Conservation (phyloP, 2,888 invertebrate species). For the Harmothoe impar region DNA sequence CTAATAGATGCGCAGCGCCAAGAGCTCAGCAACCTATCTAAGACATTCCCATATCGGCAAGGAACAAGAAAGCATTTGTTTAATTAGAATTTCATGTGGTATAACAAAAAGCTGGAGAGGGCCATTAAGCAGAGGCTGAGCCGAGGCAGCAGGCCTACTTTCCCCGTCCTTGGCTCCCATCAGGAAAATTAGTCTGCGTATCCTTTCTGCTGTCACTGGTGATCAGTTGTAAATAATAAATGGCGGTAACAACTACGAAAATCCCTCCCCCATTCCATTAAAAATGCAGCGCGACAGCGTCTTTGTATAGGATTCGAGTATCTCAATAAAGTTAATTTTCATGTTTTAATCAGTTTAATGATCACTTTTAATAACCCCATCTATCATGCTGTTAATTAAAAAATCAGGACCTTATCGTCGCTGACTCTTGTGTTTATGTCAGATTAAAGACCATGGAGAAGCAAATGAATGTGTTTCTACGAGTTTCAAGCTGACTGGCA, state of each 20-base stretch:
- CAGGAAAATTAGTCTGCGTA: constrained; percentile 53
- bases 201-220: constrained; percentile 56
- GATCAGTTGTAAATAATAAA: constrained; percentile 60
- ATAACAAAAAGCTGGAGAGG: constrained; percentile 55
- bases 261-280: constrained; percentile 48
- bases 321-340: constrained; percentile 63
- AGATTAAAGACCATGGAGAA: constrained; percentile 45
- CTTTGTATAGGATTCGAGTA: constrained; percentile 59
- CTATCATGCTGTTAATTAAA: constrained; percentile 61
- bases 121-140: constrained; percentile 49
- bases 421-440: constrained; percentile 51
- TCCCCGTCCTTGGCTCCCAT: constrained; percentile 48
- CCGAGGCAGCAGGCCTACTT: constrained; percentile 45
- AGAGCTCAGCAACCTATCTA: constrained; percentile 73
- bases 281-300: constrained; percentile 44
- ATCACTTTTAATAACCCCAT: constrained; percentile 61
- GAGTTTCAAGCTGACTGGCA: background rate
- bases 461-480: constrained; percentile 28
- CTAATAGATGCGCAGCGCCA: constrained; percentile 34
- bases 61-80: constrained; percentile 53
- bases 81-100: constrained; percentile 58
- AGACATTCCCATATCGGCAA: constrained; percentile 70
- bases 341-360: constrained; percentile 62
- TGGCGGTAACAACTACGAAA: constrained; percentile 55
- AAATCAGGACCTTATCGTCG: constrained; percentile 60